A percentile compares a stretch with the other conserved stretches of the same genome.
These are phyloP conservation scores for Orthonyx spaldingii DNA, from an alignment of 2,113 vertebrate species.

Conservation along the genomic window DNA sequence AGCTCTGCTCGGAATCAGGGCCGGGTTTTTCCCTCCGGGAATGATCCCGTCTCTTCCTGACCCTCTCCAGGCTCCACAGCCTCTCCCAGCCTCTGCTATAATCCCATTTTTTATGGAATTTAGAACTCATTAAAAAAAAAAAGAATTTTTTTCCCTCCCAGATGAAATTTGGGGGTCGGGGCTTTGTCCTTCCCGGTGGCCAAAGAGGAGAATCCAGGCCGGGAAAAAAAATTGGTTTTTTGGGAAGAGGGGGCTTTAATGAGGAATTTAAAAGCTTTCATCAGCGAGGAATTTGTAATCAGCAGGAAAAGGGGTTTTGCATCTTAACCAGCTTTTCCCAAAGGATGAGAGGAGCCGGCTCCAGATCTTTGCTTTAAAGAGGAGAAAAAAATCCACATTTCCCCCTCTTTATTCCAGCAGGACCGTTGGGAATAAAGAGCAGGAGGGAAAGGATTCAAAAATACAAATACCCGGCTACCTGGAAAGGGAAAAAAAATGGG, in stretches of 20 bases:
- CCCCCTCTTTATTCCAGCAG: neutral
- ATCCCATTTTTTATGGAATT: neutral
- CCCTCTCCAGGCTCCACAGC: neutral
- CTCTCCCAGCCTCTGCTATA: neutral
- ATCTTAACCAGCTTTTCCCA: neutral
- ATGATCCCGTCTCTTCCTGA: neutral
- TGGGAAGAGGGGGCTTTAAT: neutral
- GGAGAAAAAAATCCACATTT: neutral
- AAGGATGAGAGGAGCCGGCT: neutral
- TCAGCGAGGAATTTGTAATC: neutral
- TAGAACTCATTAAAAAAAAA: neutral
- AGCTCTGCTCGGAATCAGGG: neutral
- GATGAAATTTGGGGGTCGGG: neutral
- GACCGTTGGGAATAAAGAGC: neutral
- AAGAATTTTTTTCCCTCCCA: neutral
- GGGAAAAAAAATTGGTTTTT: neutral
- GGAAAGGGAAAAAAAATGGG: accelerated
- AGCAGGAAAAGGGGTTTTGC: neutral
- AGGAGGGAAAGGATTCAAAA: accelerated
- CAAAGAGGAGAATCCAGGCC: neutral
- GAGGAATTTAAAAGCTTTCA: neutral
- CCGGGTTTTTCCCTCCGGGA: neutral
- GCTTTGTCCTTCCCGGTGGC: neutral
- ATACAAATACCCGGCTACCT: too few relatives aligned
- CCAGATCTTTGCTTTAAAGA: neutral